Evolutionary conservation across 2,888 invertebrate species (phyloP).

Genomic region (Myathropa florea): DNA sequence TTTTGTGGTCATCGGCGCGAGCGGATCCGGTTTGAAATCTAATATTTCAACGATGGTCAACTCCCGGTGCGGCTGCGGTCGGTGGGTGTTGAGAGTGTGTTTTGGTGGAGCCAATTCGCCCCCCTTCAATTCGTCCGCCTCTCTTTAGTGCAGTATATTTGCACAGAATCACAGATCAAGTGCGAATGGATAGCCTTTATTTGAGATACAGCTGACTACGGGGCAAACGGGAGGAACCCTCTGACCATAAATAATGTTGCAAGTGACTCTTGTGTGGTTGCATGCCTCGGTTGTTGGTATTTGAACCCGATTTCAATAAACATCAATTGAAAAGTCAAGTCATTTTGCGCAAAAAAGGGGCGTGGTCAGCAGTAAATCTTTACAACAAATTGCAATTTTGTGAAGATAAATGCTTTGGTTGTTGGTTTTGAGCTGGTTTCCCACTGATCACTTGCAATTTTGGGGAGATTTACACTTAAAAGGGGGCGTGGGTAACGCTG

Average conservation of each 20-base stretch:
- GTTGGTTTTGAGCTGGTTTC: neutral
- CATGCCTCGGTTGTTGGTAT: neutral
- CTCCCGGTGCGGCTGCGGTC: no score
- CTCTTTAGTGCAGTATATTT: neutral
- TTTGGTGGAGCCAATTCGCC: no score
- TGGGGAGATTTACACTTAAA: neutral
- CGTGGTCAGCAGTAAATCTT: neutral
- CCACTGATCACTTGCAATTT: neutral
- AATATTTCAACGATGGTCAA: neutral
- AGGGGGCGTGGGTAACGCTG: no score
- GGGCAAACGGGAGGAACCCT: neutral
- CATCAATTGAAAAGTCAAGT: neutral
- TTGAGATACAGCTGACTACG: no score
- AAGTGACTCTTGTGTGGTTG: neutral
- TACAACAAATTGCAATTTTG: neutral
- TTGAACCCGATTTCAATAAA: neutral
- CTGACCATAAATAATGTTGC: neutral
- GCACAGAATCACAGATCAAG: neutral
- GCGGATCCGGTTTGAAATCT: neutral
- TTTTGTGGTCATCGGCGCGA: neutral
- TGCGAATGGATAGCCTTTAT: neutral
- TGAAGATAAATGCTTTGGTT: neutral
- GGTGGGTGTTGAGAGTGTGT: neutral
- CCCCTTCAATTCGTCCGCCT: neutral
- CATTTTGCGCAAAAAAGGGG: neutral